Evolutionary conservation across 1,140 invertebrate species (phyloP), one percentile per base, ranked within the genome.

Genomic region (Lerema accius): DNA sequence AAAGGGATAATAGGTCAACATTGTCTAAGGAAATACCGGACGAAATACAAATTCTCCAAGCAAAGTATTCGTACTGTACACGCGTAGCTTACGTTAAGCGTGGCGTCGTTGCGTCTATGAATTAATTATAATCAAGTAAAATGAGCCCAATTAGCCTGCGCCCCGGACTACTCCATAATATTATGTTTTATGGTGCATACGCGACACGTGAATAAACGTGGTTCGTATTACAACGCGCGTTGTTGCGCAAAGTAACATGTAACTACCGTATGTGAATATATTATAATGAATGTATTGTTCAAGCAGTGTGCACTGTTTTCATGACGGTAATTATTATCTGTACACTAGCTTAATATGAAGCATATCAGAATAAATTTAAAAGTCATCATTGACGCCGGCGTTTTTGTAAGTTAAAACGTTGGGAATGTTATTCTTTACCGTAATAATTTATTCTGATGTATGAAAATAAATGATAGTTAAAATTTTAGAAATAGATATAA

Each of bases 101-200:
- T 13, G 45, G 13, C 48, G 14, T 35, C 10, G 10, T 10, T 59
- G 50, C 59, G 53, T 67, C 26, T 60, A 60, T 55, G 51, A 71
- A 67, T 65, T 53, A 67, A 67, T 65, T 43, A 53, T 53, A 55
- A 63, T 63, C 42, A 48, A 55, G 61, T 63, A 55, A 63, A 63
- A 55, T 63, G 32, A 63, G 49, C 49, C 61, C 61, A 63, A 55
- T 55, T 63, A 63, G 17, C 32, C n/a, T 13, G 14, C n/a, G 39
- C 0, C 26, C 26, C 49, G 6, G 32, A 39, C 49, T 50, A 51
- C 49, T 39, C 49, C 49, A 23, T 23, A 11, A 46, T 17, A 51
- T 11, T 39, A 35, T 39, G 35, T 51, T 51, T 50, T 51, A 51
- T 16, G 35, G 48, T 50, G 32, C 28, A 50, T 37, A 37, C 15